A percentile compares a stretch with the other conserved stretches of the same genome.
These are phyloP conservation scores for Paelopatides confundens DNA, from an alignment of 53 echinoderm and acorn worm genomes.

Conservation along the genomic window DNA sequence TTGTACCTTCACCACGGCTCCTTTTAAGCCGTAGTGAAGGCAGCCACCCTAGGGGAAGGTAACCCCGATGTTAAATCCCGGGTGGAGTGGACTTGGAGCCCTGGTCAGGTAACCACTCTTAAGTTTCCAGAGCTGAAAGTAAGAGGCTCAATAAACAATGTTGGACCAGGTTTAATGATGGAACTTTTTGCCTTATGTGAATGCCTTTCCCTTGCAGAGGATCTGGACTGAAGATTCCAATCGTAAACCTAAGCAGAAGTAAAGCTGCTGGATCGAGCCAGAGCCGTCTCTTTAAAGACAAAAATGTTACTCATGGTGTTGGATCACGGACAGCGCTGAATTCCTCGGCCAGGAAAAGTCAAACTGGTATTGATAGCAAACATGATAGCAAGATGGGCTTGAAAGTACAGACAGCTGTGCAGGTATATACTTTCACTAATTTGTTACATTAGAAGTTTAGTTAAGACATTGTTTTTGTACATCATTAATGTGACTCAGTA, in stretches of 20 bases:
- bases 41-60: too few species aligned
- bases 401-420: slow-evolving; percentile 35
- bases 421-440: slow-evolving; percentile 30
- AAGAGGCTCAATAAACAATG: too few species aligned
- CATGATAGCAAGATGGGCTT: slow-evolving; percentile 44
- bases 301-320: slow-evolving; percentile 71
- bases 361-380: slow-evolving; percentile 82
- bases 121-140: too few species aligned
- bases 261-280: slow-evolving; percentile 80
- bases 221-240: slow-evolving; percentile 64
- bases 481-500: too few species aligned
- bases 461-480: too few species aligned
- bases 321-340: slow-evolving; percentile 86
- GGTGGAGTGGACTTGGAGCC: too few species aligned
- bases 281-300: slow-evolving; percentile 73
- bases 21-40: too few species aligned
- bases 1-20: too few species aligned
- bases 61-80: too few species aligned
- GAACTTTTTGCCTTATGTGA: too few species aligned
- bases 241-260: slow-evolving; percentile 66
- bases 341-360: slow-evolving; percentile 85
- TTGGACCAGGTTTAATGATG: too few species aligned
- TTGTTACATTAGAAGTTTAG: not conserved
- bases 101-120: too few species aligned
- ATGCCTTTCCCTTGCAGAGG: not conserved